Evolutionary conservation across 2,113 vertebrate genomes (phyloP), one percentile per base, ranked within the genome.

Genomic region (Scatophagus argus): DNA sequence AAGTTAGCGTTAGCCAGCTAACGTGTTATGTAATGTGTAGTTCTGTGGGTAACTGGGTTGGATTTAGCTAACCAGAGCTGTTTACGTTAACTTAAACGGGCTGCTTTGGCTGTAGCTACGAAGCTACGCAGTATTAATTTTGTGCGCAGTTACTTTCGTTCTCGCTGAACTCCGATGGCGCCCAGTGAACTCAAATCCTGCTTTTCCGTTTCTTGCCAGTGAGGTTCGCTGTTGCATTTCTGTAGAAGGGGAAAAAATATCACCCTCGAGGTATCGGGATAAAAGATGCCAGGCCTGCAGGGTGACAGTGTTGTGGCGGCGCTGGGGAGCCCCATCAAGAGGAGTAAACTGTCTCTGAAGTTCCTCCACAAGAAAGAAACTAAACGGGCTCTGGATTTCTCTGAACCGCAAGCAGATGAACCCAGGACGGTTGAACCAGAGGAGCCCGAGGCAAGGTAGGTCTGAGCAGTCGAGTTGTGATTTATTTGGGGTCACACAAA

Each of bases 321-420:
- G 7, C 92, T 89, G 71, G 94, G 94, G 62, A 97, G 97, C 85
- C 97, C 97, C 1, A 85, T 95, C 21, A 98, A 95, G 92, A 98
- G 94, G 93, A 98, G 92, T 78, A 89, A 96, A 81, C 95, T 99
- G 23, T 99, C 98, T 32, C 85, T 99, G 66, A 98, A 96, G 92
- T 98, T 98, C 43, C 98, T 98, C 87, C 98, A 98, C 51, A 99
- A 97, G 90, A 99, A 98, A 61, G 98, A 99, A 54, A 92, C 97
- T 8, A 99, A 99, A 82, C 94, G 98, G 60, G 96, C 95, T 4
- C 88, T 99, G 90, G 97, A 99, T 91, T 99, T 99, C 82, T 94
- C 94, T 0, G 97, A 99, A 71, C 87, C 95, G 6, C 95, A 93
- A 62, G 88, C 95, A 64, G 95, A 96, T 82, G 96, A 99, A 55